A percentile compares a stretch with the other conserved stretches of the same genome.
Evolutionary conservation across 1,140 invertebrate species (phyloP).

Genomic region (Proctacanthus coquilletti): DNA sequence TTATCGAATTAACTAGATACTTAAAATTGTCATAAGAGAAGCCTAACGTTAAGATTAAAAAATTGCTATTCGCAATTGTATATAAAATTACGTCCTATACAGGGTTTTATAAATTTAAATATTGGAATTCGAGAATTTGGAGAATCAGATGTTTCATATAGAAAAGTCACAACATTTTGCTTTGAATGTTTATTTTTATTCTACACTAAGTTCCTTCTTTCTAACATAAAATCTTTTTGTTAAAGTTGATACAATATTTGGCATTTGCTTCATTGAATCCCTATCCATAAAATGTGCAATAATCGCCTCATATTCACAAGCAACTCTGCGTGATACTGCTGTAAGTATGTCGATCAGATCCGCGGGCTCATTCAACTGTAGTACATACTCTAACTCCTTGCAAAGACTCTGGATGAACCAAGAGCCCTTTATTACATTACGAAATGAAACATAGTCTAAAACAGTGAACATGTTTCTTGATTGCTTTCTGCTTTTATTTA

Average conservation of each 20-base stretch:
- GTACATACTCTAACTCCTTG: conserved; percentile 34
- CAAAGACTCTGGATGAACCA: conserved; percentile 66
- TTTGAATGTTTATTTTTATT: too few species aligned
- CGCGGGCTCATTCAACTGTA: conserved; percentile 17
- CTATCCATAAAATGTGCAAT: conserved; percentile 35
- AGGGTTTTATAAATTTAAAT: too few species aligned
- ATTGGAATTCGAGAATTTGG: too few species aligned
- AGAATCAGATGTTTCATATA: too few species aligned
- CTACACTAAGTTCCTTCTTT: too few species aligned
- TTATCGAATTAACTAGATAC: too few species aligned
- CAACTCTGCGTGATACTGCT: conserved; percentile 43
- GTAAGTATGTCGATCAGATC: conserved; percentile 53
- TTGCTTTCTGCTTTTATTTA: conserved; percentile 31
- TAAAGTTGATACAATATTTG: conserved; percentile 52
- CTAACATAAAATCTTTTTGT: conserved; percentile 41
- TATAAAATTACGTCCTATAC: too few species aligned
- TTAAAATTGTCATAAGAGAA: too few species aligned
- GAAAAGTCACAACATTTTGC: too few species aligned
- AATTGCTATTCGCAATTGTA: too few species aligned
- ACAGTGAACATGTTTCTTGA: too few species aligned
- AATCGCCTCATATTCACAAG: conserved; percentile 45
- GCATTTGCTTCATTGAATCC: conserved; percentile 54
- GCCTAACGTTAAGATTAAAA: too few species aligned
- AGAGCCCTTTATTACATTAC: conserved; percentile 48
- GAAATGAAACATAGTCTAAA: conserved; percentile 56